Evolutionary conservation across 2,113 vertebrate species (phyloP), one percentile per base, ranked within the genome.

Genomic region (Petrocephalus zakoni): DNA sequence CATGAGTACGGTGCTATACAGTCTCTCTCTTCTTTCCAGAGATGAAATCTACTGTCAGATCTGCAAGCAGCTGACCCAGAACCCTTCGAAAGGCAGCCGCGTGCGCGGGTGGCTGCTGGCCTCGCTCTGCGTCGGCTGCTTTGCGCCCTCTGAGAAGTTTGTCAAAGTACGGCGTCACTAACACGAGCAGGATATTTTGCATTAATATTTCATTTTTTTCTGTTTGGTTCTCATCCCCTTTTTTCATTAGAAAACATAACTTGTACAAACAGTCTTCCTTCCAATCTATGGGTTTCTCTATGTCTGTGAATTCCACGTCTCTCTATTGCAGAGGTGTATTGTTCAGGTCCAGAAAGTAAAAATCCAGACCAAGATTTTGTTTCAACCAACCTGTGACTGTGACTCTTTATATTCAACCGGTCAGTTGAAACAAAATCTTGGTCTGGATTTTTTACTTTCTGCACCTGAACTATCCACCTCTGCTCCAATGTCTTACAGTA

Each of bases 11-110:
- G 22, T 72, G 22, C 9, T 25, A 68, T 72, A 2, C 34, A 4
- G n/a, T 19, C 21, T 21, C 29, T 64, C 78, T 52, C 17, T 34
- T n/a, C 87, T 85, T 85, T 86, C 82, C 89, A 99, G 98, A 94
- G 98, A 99, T 92, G 98, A 99, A 95, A 99, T 99, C 92, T 99
- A 99, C 91, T 99, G 98, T 94, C 98, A 99, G 95, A 98, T 99
- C 94, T 98, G 97, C 94, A 99, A 99, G 88, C 98, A 99, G 93
- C 95, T 99, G 91, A 98, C 94, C 87, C 98, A 99, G 94, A 99
- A 99, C 90, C 98, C 98, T 0, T 99, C 98, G 42, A 99, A 99
- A 93, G 99, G 97, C 94, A 99, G 98, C 91, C 97, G 99, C 0
- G 97, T 98, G 87, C 96, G 98, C 0, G 98, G 98, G 1, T 99